Evolutionary conservation across 2,113 vertebrate species (phyloP), one percentile per base, ranked within the genome.

Genomic region (Platysteira castanea): DNA sequence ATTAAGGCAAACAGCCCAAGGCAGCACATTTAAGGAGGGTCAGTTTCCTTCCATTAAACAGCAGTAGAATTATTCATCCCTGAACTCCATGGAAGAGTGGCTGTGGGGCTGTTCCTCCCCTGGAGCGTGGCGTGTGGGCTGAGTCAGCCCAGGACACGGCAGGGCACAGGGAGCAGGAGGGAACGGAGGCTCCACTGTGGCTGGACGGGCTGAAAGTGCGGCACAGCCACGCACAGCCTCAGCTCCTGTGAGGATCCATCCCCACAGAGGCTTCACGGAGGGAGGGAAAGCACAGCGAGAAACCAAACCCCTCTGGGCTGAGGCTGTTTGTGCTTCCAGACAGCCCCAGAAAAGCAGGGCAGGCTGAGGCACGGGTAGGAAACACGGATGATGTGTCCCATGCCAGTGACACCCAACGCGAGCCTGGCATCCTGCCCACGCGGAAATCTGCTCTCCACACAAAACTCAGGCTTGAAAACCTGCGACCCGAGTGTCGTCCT

Each of bases 111-210:
- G 37, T 50, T 53, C 33, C 44, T 6, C 22, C 50, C 6, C 22
- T 3, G 44, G 22, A 52, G 37, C 0, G 0, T 2, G 39, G 37
- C 8, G 27, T 4, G 2, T 5, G 64, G 76, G n/a, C 67, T 35
- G 81, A 24, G 49, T n/a, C 53, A 46, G 53, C 54, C 47, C 41
- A 2, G 82, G 78, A 42, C 41, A 27, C 10, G 0, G 31, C 13
- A 53, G 4, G 16, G 35, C 35, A 46, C 3, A 37, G 26, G 59
- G 59, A 69, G 42, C 60, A 35, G 59, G 18, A 44, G 59, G 44
- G 31, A 21, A 12, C 0, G 0, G 60, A 13, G 8, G 4, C 6
- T 8, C 7, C 0, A 0, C 9, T 0, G 1, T 0, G 26, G 30
- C 2, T 1, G 27, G 63, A 16, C 7, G 7, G 52, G 33, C 1